phyloP scores from a whole-genome alignment of 23 tunicate genomes.

The Trididemnum clinides region DNA sequence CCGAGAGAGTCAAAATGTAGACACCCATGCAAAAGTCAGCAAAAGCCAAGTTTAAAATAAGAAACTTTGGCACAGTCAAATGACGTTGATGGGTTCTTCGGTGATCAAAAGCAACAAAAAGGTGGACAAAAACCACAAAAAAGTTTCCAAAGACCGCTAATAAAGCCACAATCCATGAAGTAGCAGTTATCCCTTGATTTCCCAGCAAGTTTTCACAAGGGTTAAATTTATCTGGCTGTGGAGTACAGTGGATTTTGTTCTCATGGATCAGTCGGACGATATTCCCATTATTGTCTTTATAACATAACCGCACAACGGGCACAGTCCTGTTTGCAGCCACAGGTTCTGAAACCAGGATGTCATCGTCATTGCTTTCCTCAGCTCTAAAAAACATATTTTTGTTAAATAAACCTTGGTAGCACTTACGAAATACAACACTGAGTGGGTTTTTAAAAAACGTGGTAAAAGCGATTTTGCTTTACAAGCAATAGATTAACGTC shows the following conservation, averaged over 20 bases:
- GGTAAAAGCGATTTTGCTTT: too few relatives aligned
- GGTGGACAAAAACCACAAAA: slow-evolving; percentile 71
- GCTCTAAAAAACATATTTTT: too few relatives aligned
- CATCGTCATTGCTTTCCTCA: too few relatives aligned
- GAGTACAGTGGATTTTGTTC: slow-evolving; percentile 42
- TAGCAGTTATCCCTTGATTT: slow-evolving; percentile 17
- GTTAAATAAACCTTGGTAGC: too few relatives aligned
- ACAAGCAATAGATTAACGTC: too few relatives aligned
- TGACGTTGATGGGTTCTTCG: slow-evolving; percentile 64
- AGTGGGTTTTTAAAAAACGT: too few relatives aligned
- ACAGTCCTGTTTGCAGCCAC: too few relatives aligned
- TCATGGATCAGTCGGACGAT: slow-evolving; percentile 6
- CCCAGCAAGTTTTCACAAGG: slow-evolving; percentile 93
- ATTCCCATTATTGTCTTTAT: slow-evolving; percentile 44
- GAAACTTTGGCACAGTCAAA: slow-evolving; percentile 80
- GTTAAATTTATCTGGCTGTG: slow-evolving; percentile 57
- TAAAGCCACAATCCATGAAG: slow-evolving; percentile 71
- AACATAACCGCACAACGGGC: slow-evolving; percentile 20
- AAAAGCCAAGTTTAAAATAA: slow-evolving; percentile 77
- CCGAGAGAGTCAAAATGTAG: slow-evolving; percentile 61
- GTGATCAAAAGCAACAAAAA: slow-evolving; percentile 64
- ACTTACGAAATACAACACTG: too few relatives aligned
- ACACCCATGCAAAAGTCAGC: slow-evolving; percentile 92
- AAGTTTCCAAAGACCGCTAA: slow-evolving; percentile 82
- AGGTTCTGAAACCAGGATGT: too few relatives aligned